Evolutionary conservation across 2,113 vertebrate genomes (phyloP), one percentile per base, ranked within the genome.

Genomic region (Percina caprodes): DNA sequence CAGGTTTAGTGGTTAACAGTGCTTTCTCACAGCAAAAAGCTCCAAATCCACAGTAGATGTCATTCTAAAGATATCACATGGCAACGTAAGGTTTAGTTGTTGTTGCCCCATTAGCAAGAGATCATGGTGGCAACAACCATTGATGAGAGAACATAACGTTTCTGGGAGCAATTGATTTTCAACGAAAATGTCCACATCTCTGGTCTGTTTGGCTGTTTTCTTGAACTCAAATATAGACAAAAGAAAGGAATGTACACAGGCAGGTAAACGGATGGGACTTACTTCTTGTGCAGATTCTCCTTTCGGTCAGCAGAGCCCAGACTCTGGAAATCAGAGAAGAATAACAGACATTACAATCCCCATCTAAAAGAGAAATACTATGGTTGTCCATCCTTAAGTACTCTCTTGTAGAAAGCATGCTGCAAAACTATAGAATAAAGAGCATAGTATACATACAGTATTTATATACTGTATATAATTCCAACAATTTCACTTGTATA

Each of bases 291-390:
- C 84, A 95, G 95, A 66, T 94, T 93, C 82, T 96, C 96, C 88
- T 96, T 96, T 85, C 96, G 94, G 86, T 97, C 96, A 0, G 95
- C 96, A 0, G 96, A 96, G 61, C 96, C 96, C 88, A 97, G 91
- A 89, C 96, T 97, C 96, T 97, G 94, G 3, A 93, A 95, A 84
- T 81, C 77, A 93, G 83, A 89, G 23, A 65, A 75, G 56, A 82
- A 72, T 61, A 66, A 79, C 2, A 70, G 18, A 71, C 33, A 51
- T 80, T 55, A 89, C n/a, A 65, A 54, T 74, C n/a, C 54, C 4
- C 23, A 68, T 33, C 30, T 7, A 13, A 62, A 35, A 52, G 39
- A 2, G 16, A 11, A 6, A 30, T 12, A 33, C 23, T 6, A 16
- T 19, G 26, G 6, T 24, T 26, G 19, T 68, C 23, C 23, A 13